Evolutionary conservation across 1,140 invertebrate species (phyloP).

Genomic region (Aradophagus sp.): DNA sequence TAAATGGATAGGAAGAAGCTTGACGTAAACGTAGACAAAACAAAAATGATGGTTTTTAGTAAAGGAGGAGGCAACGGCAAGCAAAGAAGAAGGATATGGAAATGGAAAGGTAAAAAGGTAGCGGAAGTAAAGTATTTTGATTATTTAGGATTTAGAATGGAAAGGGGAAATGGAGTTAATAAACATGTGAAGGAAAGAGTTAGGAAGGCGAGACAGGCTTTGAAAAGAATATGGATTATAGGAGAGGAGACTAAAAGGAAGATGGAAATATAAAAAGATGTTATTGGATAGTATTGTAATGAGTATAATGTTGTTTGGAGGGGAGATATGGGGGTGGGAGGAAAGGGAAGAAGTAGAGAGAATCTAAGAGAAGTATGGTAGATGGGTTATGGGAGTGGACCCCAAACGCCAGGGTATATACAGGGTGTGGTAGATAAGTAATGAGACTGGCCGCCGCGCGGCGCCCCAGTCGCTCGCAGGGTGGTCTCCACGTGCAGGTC

Average conservation of each 20-base stretch:
- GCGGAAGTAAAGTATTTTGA: constrained; percentile 5
- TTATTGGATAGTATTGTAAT: constrained; percentile 1
- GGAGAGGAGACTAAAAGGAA: background rate
- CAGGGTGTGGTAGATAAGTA: background rate
- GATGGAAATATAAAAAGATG: constrained; percentile 1
- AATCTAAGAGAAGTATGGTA: constrained; percentile 5
- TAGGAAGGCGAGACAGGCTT: constrained; percentile 1
- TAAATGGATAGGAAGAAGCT: constrained; percentile 5
- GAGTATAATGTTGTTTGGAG: background rate
- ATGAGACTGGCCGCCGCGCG: background rate
- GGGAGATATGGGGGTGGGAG: constrained; percentile 1
- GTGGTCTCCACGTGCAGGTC: no score
- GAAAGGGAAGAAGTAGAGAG: constrained; percentile 1
- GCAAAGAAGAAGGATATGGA: constrained; percentile 1
- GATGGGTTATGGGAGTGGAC: constrained; percentile 10
- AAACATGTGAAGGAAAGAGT: constrained; percentile 3
- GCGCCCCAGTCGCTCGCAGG: no score
- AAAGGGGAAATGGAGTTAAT: background rate
- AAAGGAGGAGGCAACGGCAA: constrained; percentile 7
- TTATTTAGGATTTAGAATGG: constrained; percentile 9
- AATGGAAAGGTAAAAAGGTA: constrained; percentile 1
- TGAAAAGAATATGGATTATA: constrained; percentile 3
- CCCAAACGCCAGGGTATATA: constrained; percentile 6
- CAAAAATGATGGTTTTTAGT: constrained; percentile 10
- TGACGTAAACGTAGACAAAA: constrained; percentile 1